Percentiles rank a stretch among this genome's conserved stretches.
These are phyloP conservation scores for Ceriagrion tenellum DNA, from an alignment of 2,888 invertebrate species.

Conservation along the genomic window DNA sequence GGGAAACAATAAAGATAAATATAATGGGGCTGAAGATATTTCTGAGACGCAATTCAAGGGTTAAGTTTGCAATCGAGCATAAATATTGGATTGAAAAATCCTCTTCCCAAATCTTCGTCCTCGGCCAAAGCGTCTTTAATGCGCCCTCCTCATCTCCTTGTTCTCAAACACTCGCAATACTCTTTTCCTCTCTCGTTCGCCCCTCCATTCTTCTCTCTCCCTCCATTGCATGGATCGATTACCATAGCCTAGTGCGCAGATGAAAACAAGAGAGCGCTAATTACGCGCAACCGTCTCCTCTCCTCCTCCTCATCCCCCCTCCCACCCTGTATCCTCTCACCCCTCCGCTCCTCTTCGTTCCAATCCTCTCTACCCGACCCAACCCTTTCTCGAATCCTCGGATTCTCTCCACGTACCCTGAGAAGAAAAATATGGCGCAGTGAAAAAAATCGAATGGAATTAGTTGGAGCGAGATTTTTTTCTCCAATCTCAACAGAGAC, in stretches of 20 bases:
- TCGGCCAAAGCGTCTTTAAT: background rate
- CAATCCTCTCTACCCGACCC: background rate
- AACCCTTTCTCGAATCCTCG: background rate
- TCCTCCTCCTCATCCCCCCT: too few relatives aligned
- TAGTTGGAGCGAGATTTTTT: too few relatives aligned
- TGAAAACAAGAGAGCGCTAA: constrained; percentile 31
- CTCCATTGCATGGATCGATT: constrained; percentile 12
- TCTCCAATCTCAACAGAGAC: too few relatives aligned
- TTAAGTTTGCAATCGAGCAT: too few relatives aligned
- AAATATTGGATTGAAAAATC: too few relatives aligned
- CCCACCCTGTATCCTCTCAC: too few relatives aligned
- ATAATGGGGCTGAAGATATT: too few relatives aligned
- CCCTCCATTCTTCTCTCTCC: too few relatives aligned
- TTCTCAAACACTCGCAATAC: background rate
- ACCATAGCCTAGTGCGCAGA: constrained; percentile 26
- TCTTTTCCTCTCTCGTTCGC: background rate
- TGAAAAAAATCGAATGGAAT: too few relatives aligned
- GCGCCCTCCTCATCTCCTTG: background rate
- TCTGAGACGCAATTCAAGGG: too few relatives aligned
- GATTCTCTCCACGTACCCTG: background rate
- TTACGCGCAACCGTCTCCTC: background rate
- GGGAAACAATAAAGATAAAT: too few relatives aligned
- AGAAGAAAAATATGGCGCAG: background rate
- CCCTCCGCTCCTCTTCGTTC: background rate
- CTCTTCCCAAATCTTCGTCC: too few relatives aligned